A percentile compares a stretch with the other conserved stretches of the same genome.
phyloP scores from a whole-genome alignment of 1,140 invertebrate species.

The Lasioglossum baleicum region DNA sequence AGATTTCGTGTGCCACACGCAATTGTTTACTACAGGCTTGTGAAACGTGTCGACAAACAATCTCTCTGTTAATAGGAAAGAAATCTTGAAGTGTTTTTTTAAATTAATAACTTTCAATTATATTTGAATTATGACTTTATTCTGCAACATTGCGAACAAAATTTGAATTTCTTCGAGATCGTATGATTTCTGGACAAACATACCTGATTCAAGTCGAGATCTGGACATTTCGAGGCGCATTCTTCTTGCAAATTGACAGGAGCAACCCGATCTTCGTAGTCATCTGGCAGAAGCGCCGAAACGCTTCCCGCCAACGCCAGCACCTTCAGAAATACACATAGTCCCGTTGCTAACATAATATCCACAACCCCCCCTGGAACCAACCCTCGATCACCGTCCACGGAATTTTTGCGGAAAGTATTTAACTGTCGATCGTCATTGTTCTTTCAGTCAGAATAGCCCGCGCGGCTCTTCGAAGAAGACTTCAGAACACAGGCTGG shows the following conservation, averaged over 20 bases:
- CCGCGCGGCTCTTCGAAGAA: neutral
- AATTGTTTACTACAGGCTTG: no score
- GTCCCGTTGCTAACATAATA: conserved; percentile 76
- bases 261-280: conserved; percentile 56
- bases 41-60: neutral
- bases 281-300: conserved; percentile 67
- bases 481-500: neutral
- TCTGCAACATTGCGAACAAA: neutral
- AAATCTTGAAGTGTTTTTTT: no score
- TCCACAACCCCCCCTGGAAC: conserved; percentile 43
- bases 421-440: conserved; percentile 47
- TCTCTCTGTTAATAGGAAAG: neutral
- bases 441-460: conserved; percentile 13
- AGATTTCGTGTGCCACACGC: neutral
- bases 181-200: neutral
- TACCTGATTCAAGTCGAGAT: conserved; percentile 74
- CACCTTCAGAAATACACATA: conserved; percentile 70
- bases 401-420: neutral
- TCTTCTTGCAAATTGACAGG: conserved; percentile 70
- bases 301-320: conserved; percentile 66
- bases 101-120: no score
- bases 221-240: conserved; percentile 73
- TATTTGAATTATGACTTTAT: neutral
- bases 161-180: no score
- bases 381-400: conserved; percentile 36